Evolutionary conservation across 1,140 invertebrate species (phyloP).

Genomic region (Drosophila willistoni): DNA sequence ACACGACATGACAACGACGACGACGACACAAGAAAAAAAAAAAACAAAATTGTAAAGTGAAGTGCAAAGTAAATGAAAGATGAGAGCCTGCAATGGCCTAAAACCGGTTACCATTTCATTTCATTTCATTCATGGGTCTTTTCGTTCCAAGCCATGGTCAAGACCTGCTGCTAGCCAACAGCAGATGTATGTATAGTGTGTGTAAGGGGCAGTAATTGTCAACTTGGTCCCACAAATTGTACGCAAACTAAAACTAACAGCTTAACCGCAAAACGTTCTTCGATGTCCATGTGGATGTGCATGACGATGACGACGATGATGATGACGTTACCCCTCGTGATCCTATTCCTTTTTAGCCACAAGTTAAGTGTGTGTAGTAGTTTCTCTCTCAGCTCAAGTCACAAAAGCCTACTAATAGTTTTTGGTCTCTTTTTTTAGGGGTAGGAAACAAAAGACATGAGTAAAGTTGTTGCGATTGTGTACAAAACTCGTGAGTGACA

Average conservation of each 20-base stretch:
- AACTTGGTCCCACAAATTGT: conserved; percentile 73
- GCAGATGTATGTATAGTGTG: neutral
- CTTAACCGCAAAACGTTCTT: conserved; percentile 71
- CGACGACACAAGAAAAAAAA: neutral
- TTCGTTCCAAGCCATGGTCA: conserved; percentile 46
- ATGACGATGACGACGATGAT: conserved; percentile 37
- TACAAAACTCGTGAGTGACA: neutral
- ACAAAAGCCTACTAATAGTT: conserved; percentile 72
- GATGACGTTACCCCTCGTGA: conserved; percentile 26
- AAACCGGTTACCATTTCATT: conserved; percentile 62
- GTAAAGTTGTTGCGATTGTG: neutral
- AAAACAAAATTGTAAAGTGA: conserved; percentile 43
- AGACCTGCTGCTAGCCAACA: conserved; percentile 2
- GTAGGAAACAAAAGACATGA: neutral
- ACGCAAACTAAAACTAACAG: conserved; percentile 79
- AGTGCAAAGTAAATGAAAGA: conserved; percentile 78
- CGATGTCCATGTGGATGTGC: conserved; percentile 13
- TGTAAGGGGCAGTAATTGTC: conserved; percentile 67
- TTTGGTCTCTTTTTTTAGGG: conserved; percentile 18
- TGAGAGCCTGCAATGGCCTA: conserved; percentile 54
- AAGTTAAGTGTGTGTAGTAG: conserved; percentile 65
- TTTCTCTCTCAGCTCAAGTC: conserved; percentile 31
- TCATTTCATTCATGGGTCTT: conserved; percentile 73
- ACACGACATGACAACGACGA: conserved; percentile 2
- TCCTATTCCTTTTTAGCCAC: conserved; percentile 46